These are phyloP conservation scores for Bradypodion pumilum DNA, from an alignment of 2,797 vertebrate genomes.

Conservation along the genomic window DNA sequence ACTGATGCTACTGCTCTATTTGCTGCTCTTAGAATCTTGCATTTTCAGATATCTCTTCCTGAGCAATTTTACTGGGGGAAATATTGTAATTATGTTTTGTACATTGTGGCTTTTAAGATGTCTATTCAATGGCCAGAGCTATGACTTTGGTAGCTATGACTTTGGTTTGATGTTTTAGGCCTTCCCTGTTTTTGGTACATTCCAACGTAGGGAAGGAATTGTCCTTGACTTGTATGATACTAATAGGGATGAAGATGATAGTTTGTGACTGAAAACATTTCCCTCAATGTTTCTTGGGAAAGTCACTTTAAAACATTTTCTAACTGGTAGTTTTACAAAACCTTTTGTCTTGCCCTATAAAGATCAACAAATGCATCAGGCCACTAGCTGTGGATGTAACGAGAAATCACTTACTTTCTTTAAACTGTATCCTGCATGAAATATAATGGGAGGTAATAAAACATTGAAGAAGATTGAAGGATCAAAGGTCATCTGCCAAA, in stretches of 20 bases:
- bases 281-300: background rate
- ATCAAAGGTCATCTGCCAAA: conserved; percentile 85
- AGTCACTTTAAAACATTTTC: background rate
- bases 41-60: background rate
- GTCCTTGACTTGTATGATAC: background rate
- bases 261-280: background rate
- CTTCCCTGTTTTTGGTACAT: background rate
- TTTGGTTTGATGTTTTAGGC: background rate
- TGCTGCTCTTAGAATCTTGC: background rate
- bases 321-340: background rate
- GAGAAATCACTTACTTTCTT: conserved; percentile 80
- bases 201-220: background rate
- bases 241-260: background rate
- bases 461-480: conserved; percentile 88
- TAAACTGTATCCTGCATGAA: conserved; percentile 85
- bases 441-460: conserved; percentile 86
- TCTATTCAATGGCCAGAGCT: too few relatives aligned
- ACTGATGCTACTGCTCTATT: background rate
- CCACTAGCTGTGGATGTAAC: background rate
- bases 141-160: background rate
- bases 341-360: background rate
- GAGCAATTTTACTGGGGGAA: background rate
- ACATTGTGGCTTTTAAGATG: background rate
- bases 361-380: background rate
- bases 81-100: background rate